A percentile compares a stretch with the other conserved stretches of the same genome.
Conservation (phyloP, 2,797 vertebrate species). For the Fistularia commersonii region DNA sequence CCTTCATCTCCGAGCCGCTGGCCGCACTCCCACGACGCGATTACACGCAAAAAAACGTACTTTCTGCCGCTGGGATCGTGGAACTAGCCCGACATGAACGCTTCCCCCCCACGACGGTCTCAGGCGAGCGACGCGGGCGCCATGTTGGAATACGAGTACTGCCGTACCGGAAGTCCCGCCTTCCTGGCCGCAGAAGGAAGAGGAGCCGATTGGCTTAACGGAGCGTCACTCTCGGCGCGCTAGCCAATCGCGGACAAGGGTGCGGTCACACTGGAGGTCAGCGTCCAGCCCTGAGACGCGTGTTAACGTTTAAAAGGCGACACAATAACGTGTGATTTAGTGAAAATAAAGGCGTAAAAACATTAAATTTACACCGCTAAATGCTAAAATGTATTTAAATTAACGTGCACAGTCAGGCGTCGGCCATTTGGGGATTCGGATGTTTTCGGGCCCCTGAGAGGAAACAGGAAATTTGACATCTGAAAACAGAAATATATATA, state of each 20-base stretch:
- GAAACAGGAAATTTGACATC: no score
- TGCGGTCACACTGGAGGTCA: constrained; percentile 19
- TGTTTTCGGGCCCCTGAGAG: no score
- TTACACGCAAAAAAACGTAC: background rate
- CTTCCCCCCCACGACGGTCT: constrained; percentile 25
- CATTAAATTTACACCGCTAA: no score
- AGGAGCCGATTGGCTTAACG: constrained; percentile 40
- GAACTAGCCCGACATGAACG: constrained; percentile 19
- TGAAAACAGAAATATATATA: no score
- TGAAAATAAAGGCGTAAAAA: no score
- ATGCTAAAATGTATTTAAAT: no score
- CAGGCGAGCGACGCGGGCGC: constrained; percentile 34
- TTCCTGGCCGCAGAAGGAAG: background rate
- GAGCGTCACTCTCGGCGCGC: constrained; percentile 8
- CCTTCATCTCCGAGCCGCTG: constrained; percentile 80
- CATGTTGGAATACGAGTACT: constrained; percentile 54
- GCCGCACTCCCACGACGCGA: background rate
- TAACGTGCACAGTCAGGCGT: no score
- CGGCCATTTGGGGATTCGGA: no score
- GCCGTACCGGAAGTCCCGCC: constrained; percentile 52
- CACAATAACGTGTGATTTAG: no score
- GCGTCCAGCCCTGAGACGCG: no score
- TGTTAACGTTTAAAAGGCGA: no score
- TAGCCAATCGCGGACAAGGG: constrained; percentile 35
- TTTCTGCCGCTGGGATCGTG: background rate